Conservation (phyloP, 2,113 vertebrate species). For the Albula glossodonta region DNA sequence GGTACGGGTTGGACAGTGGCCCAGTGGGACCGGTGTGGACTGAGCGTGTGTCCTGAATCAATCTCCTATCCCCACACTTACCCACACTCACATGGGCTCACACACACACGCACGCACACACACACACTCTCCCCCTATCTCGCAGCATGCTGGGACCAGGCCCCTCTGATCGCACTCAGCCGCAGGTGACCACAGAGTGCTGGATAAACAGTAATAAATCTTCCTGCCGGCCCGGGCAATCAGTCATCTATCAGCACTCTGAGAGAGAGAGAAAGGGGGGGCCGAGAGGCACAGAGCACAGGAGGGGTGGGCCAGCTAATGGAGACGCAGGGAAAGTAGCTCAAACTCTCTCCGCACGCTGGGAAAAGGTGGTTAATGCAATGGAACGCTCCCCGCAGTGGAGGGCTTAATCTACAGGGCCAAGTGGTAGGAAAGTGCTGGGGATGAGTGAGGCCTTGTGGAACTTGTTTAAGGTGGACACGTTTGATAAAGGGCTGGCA, state of each 20-base stretch:
- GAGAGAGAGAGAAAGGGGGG: conserved; percentile 40
- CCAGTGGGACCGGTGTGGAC: background rate
- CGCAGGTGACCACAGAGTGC: conserved; percentile 56
- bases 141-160: conserved; percentile 16
- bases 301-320: background rate
- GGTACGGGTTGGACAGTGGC: background rate
- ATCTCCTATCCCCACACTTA: conserved; percentile 1
- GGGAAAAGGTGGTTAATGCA: background rate
- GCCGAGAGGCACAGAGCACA: fast-evolving
- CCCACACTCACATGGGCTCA: background rate
- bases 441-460: conserved; percentile 10
- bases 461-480: conserved; percentile 14
- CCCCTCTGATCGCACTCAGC: conserved; percentile 39
- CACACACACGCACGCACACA: conserved; percentile 29
- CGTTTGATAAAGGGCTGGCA: background rate
- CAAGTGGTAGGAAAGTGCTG: conserved; percentile 12
- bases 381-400: background rate
- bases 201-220: conserved; percentile 62
- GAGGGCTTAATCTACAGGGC: conserved; percentile 5
- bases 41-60: background rate
- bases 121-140: background rate
- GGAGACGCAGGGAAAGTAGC: conserved; percentile 10
- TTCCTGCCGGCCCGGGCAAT: conserved; percentile 56
- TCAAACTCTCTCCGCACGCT: conserved; percentile 10
- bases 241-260: conserved; percentile 48